These are phyloP conservation scores for Selenia dentaria DNA, from an alignment of 2,888 invertebrate species.

Conservation along the genomic window DNA sequence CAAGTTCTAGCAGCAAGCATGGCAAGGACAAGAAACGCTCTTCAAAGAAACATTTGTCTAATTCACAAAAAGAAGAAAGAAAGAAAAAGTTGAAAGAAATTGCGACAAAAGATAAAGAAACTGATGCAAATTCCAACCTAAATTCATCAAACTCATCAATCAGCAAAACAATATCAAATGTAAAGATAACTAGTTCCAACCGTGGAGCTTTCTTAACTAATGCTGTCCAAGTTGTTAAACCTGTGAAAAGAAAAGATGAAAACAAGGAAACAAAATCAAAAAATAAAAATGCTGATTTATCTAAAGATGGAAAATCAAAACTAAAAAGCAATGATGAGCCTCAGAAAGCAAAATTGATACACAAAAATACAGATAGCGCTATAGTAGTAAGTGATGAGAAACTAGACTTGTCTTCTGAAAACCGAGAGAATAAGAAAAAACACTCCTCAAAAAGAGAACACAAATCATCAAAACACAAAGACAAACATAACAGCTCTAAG, in stretches of 20 bases:
- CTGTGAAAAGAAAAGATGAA: conserved; percentile 49
- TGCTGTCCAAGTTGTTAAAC: conserved; percentile 47
- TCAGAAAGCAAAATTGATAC: conserved; percentile 32
- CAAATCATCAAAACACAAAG: conserved; percentile 22
- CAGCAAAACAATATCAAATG: conserved; percentile 50
- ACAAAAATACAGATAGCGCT: conserved; percentile 8
- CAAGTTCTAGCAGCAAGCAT: conserved; percentile 40
- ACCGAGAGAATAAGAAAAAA: conserved; percentile 23
- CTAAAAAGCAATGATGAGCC: conserved; percentile 43
- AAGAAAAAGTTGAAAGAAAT: conserved; percentile 80
- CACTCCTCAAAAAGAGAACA: conserved; percentile 11
- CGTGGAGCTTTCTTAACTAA: conserved; percentile 83
- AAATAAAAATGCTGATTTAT: conserved; percentile 12
- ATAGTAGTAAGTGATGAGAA: conserved; percentile 20
- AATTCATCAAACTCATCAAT: conserved; percentile 35
- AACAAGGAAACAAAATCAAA: conserved; percentile 30
- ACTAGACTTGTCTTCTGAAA: conserved; percentile 17
- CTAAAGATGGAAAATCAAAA: neutral
- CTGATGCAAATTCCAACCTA: conserved; percentile 34
- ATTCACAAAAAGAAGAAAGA: conserved; percentile 71
- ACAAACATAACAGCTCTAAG: conserved; percentile 6
- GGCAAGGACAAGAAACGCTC: conserved; percentile 45
- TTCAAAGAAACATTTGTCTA: conserved; percentile 48
- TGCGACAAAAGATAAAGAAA: conserved; percentile 60
- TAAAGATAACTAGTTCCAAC: conserved; percentile 79